phyloP scores from a whole-genome alignment of 2,113 vertebrate species.

The Proterorhinus semilunaris region DNA sequence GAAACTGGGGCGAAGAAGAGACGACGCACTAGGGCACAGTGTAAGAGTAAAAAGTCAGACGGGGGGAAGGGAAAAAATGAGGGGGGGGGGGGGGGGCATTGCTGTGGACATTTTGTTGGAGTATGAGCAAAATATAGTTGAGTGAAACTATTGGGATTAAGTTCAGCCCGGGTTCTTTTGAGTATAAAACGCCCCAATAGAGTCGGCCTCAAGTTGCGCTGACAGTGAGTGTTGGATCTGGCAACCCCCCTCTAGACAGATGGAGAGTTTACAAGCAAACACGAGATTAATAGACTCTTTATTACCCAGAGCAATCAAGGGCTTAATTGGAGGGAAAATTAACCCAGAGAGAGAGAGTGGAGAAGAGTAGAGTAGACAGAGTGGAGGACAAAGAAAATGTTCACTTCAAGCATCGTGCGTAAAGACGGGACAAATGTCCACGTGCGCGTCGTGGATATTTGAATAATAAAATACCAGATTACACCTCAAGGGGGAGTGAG shows the following conservation, averaged over 20 bases:
- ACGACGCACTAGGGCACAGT: slow-evolving; percentile 8
- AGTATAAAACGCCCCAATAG: slow-evolving; percentile 18
- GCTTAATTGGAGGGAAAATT: slow-evolving; percentile 68
- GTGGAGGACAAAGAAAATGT: slow-evolving; percentile 23
- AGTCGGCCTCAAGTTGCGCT: slow-evolving; percentile 22
- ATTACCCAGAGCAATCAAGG: slow-evolving; percentile 63
- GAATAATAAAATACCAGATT: slow-evolving; percentile 26
- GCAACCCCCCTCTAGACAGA: slow-evolving; percentile 54
- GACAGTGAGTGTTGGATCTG: slow-evolving; percentile 31
- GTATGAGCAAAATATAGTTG: not conserved
- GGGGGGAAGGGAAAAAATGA: slow-evolving; percentile 12
- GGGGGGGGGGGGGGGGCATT: not conserved
- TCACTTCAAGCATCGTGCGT: slow-evolving; percentile 25
- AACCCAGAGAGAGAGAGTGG: slow-evolving; percentile 22
- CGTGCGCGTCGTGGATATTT: not conserved
- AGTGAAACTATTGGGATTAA: not conserved
- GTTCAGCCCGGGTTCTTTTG: not conserved
- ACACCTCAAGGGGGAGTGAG: slow-evolving; percentile 42
- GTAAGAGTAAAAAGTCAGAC: slow-evolving; percentile 14
- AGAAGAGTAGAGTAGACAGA: slow-evolving; percentile 10
- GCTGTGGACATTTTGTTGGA: slow-evolving; percentile 11
- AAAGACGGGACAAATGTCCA: not conserved
- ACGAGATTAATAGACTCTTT: slow-evolving; percentile 68
- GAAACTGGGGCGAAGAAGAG: slow-evolving; percentile 38
- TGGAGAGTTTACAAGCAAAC: slow-evolving; percentile 62